Conservation (phyloP, 2,888 invertebrate genomes). For the Netelia virgata region DNA sequence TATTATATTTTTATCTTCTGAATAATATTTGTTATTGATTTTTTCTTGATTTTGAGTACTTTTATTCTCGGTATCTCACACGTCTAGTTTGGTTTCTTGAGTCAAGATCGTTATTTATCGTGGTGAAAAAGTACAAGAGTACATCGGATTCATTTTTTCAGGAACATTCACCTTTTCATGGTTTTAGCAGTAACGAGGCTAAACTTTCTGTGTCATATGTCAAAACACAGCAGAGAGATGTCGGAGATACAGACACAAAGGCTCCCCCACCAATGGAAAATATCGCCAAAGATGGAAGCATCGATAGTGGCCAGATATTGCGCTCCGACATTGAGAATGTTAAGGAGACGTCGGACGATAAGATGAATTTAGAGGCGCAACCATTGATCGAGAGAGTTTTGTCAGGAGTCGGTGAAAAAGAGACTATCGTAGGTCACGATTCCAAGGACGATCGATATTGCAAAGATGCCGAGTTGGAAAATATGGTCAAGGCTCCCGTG, state of each 20-base stretch:
- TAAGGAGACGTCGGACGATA: conserved; percentile 37
- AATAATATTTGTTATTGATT: too few relatives aligned
- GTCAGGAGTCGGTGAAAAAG: conserved; percentile 61
- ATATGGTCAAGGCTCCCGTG: conserved; percentile 77
- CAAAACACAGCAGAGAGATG: conserved; percentile 79
- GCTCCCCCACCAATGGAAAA: conserved; percentile 9
- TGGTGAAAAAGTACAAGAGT: background rate
- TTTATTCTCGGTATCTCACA: too few relatives aligned
- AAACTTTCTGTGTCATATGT: conserved; percentile 80
- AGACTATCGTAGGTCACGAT: conserved; percentile 50
- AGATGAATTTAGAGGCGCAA: conserved; percentile 47
- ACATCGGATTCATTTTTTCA: conserved; percentile 64
- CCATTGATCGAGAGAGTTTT: conserved; percentile 50
- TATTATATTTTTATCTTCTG: too few relatives aligned
- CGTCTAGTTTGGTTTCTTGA: too few relatives aligned
- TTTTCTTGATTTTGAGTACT: too few relatives aligned
- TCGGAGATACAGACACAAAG: conserved; percentile 70
- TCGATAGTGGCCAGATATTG: conserved; percentile 26
- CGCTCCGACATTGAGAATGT: conserved; percentile 42
- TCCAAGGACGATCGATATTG: conserved; percentile 68
- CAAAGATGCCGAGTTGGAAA: conserved; percentile 76
- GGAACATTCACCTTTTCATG: conserved; percentile 84
- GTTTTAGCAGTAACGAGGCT: conserved; percentile 83
- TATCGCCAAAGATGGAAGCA: conserved; percentile 26
- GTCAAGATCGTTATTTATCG: background rate